Percentiles rank a stretch among this genome's conserved stretches.
Conservation (phyloP, 2,888 invertebrate genomes). For the Temnothorax ravouxi region DNA sequence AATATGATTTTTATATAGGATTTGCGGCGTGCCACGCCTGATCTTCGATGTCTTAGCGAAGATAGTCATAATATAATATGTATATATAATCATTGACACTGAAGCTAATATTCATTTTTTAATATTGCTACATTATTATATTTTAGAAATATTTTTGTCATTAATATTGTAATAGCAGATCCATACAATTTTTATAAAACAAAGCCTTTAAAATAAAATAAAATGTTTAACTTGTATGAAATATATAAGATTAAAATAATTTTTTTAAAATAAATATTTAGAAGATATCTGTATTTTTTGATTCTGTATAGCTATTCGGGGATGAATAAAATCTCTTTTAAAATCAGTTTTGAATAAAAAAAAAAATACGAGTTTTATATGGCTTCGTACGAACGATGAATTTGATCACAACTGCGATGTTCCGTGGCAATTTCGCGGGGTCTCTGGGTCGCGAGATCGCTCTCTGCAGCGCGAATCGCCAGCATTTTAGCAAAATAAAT, state of each 20-base stretch:
- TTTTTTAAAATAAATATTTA: background rate
- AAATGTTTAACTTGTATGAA: background rate
- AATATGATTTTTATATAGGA: constrained; percentile 41
- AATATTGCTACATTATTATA: background rate
- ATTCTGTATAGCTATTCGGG: background rate
- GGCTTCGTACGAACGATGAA: background rate
- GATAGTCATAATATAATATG: background rate
- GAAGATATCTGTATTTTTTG: background rate
- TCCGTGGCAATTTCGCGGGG: constrained; percentile 14
- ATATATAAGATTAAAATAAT: background rate
- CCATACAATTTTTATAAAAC: background rate
- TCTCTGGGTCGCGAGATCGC: constrained; percentile 7
- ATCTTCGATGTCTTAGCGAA: background rate
- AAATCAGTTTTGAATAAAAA: constrained; percentile 9
- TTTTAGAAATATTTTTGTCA: background rate
- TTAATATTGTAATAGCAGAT: background rate
- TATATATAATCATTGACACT: background rate
- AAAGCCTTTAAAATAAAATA: background rate
- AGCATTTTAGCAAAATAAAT: constrained; percentile 53
- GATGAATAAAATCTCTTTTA: background rate
- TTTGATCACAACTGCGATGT: background rate
- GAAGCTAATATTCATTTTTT: background rate
- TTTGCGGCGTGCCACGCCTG: background rate
- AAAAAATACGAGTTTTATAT: background rate
- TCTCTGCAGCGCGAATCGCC: constrained; percentile 30